These are phyloP conservation scores for Alfaro cultratus DNA, from an alignment of 2,797 vertebrate genomes.

Conservation along the genomic window DNA sequence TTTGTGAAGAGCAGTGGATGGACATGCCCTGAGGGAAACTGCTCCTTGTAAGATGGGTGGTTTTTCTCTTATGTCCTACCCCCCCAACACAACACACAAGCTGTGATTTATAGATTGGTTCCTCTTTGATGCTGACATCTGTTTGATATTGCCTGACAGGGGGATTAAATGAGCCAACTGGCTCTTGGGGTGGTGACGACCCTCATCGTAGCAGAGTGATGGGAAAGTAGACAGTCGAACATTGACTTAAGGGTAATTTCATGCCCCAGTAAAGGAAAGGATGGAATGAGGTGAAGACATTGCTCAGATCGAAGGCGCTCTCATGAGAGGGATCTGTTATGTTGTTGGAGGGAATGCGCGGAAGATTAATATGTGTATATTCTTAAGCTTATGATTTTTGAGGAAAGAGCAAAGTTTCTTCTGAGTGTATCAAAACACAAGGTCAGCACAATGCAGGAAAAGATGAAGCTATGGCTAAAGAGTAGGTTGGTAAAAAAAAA, in stretches of 20 bases:
- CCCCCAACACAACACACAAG: slow-evolving; percentile 72
- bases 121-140: slow-evolving; percentile 82
- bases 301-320: slow-evolving; percentile 34
- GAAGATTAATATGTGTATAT: slow-evolving; percentile 13
- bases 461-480: slow-evolving; percentile 2
- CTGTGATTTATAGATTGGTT: slow-evolving; percentile 79
- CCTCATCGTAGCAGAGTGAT: slow-evolving; percentile 64
- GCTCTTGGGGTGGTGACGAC: slow-evolving; percentile 67
- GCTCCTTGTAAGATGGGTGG: slow-evolving; percentile 80
- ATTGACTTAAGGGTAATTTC: slow-evolving; percentile 71
- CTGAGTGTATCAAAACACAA: slow-evolving; percentile 27
- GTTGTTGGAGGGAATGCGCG: slow-evolving; percentile 23
- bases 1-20: slow-evolving; percentile 76
- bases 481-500: background rate
- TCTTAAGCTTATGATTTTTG: background rate
- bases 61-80: slow-evolving; percentile 78
- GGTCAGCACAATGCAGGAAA: slow-evolving; percentile 23
- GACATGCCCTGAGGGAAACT: slow-evolving; percentile 74
- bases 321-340: slow-evolving; percentile 31
- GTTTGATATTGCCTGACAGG: slow-evolving; percentile 78
- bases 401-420: slow-evolving; percentile 20
- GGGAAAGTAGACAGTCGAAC: slow-evolving; percentile 63
- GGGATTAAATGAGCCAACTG: slow-evolving; percentile 74
- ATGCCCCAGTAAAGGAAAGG: slow-evolving; percentile 49
- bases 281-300: slow-evolving; percentile 62